Conservation (phyloP, 2,797 vertebrate species). For the Megalops cyprinoides region DNA sequence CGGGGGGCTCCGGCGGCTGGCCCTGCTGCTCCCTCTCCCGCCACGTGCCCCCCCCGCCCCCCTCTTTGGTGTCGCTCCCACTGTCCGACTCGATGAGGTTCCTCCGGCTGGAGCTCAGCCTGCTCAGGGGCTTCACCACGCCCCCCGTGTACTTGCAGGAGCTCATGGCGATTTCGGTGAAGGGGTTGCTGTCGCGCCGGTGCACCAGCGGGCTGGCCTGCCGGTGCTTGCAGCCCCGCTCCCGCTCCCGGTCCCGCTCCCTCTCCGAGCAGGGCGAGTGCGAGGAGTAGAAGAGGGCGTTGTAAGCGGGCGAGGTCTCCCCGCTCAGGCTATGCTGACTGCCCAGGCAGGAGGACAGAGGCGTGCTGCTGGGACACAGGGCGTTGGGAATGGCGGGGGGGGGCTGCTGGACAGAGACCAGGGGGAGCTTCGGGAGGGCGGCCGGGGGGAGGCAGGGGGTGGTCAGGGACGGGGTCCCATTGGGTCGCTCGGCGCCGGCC, state of each 20-base stretch:
- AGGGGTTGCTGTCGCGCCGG: constrained; percentile 95
- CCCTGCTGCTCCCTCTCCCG: constrained; percentile 39
- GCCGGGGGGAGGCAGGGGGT: constrained; percentile 66
- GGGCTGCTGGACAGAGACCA: constrained; percentile 69
- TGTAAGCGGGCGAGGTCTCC: constrained; percentile 80
- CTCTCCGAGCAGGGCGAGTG: constrained; percentile 82
- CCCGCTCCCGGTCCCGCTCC: constrained; percentile 61
- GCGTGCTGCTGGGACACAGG: constrained; percentile 85
- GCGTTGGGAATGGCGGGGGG: constrained; percentile 74
- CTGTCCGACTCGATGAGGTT: constrained; percentile 92
- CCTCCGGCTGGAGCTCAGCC: constrained; percentile 91
- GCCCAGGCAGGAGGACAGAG: constrained; percentile 88
- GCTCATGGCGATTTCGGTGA: constrained; percentile 98
- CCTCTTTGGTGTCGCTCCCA: constrained; percentile 80
- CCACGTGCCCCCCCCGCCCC: constrained; percentile 68
- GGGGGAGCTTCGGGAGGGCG: constrained; percentile 68
- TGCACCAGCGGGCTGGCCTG: constrained; percentile 93
- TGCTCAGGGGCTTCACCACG: constrained; percentile 95
- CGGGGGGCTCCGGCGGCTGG: constrained; percentile 66
- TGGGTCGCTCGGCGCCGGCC: constrained; percentile 73
- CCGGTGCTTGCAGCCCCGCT: constrained; percentile 82
- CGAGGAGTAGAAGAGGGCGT: constrained; percentile 86
- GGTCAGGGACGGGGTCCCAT: constrained; percentile 77
- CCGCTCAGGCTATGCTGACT: constrained; percentile 91
- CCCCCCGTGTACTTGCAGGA: constrained; percentile 97